Conservation (phyloP, 2,888 invertebrate genomes). For the Bombyx huttoni region DNA sequence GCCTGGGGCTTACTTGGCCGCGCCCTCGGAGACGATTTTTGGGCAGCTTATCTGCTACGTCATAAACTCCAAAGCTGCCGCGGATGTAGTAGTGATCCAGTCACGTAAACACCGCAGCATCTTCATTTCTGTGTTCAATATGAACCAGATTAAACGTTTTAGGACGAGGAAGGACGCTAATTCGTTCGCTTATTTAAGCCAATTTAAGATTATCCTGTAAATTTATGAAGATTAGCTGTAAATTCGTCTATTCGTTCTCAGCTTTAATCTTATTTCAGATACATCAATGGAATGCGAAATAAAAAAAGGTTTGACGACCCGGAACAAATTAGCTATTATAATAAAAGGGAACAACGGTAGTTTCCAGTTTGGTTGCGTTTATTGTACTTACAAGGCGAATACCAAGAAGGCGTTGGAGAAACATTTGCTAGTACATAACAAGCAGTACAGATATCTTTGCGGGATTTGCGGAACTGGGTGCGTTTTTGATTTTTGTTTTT, state of each 20-base stretch:
- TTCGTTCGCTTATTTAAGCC: too few relatives aligned
- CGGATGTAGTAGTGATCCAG: too few relatives aligned
- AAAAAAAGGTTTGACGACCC: constrained; percentile 66
- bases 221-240: neutral
- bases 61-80: too few relatives aligned
- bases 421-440: constrained; percentile 81
- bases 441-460: constrained; percentile 81
- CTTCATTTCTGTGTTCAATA: too few relatives aligned
- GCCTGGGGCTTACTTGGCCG: too few relatives aligned
- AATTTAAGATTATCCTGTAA: too few relatives aligned
- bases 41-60: too few relatives aligned
- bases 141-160: too few relatives aligned
- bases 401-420: constrained; percentile 81
- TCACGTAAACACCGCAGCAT: too few relatives aligned
- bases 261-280: constrained; percentile 11
- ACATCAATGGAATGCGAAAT: constrained; percentile 29
- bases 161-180: too few relatives aligned
- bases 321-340: constrained; percentile 82
- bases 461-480: constrained; percentile 82
- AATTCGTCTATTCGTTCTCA: neutral
- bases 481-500: constrained; percentile 10
- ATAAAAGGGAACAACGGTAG: constrained; percentile 78
- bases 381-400: constrained; percentile 81
- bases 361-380: constrained; percentile 80
- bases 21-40: too few relatives aligned